phyloP scores from a whole-genome alignment of 2,888 invertebrate species.

The Helicoverpa assulta region DNA sequence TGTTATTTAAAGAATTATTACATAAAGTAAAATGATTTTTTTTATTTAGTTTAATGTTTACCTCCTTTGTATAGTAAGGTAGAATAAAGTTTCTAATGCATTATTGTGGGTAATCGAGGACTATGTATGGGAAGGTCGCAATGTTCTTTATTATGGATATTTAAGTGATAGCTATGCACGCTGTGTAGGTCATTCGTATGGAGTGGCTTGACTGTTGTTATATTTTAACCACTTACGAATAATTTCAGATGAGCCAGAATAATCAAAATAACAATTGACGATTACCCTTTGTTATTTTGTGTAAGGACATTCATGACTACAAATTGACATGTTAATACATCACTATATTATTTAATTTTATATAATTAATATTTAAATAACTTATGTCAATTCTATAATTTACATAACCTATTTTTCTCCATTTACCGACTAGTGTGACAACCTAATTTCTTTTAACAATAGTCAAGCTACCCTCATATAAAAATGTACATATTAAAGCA shows the following conservation, averaged over 20 bases:
- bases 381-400: slow-evolving; percentile 7
- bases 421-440: not conserved
- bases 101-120: slow-evolving; percentile 76
- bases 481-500: slow-evolving; percentile 75
- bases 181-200: slow-evolving; percentile 65
- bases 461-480: slow-evolving; percentile 63
- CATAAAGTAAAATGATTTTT: slow-evolving; percentile 85
- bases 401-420: slow-evolving; percentile 2
- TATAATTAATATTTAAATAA: not conserved
- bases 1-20: slow-evolving; percentile 87
- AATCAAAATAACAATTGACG: not conserved
- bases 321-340: slow-evolving; percentile 38
- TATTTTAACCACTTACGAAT: not conserved
- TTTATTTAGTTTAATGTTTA: slow-evolving; percentile 83
- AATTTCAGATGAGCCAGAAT: slow-evolving; percentile 5
- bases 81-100: slow-evolving; percentile 78
- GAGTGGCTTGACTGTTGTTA: slow-evolving; percentile 62
- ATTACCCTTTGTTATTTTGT: slow-evolving; percentile 32
- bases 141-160: slow-evolving; percentile 65
- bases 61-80: slow-evolving; percentile 83
- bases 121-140: slow-evolving; percentile 62
- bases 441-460: slow-evolving; percentile 38
- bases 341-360: slow-evolving; percentile 13
- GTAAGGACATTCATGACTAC: slow-evolving; percentile 14
- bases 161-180: slow-evolving; percentile 70